Conservation (phyloP, 2,888 invertebrate species). For the Pheosia tremula region DNA sequence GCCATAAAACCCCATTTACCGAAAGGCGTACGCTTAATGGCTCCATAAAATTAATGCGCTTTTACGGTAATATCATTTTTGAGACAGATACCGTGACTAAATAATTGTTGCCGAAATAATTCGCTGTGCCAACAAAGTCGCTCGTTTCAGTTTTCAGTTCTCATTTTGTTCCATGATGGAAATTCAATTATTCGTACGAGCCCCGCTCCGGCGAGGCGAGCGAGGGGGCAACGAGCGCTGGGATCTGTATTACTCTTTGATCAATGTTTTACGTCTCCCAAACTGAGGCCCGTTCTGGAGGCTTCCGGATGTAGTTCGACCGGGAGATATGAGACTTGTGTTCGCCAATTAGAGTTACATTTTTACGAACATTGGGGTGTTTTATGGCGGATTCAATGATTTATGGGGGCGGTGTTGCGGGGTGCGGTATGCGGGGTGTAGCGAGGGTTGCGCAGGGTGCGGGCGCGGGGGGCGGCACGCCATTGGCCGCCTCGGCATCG, state of each 20-base stretch:
- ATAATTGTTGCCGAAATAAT: conserved; percentile 81
- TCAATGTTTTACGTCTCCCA: conserved; percentile 72
- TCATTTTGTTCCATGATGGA: conserved; percentile 82
- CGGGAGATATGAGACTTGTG: conserved; percentile 74
- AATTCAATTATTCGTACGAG: conserved; percentile 83
- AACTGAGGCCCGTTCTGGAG: conserved; percentile 57
- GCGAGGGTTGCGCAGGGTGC: conserved; percentile 74
- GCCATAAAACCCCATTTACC: conserved; percentile 27
- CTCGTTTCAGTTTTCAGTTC: conserved; percentile 81
- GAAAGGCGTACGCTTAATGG: conserved; percentile 23
- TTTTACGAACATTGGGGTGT: conserved; percentile 82
- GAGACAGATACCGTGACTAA: conserved; percentile 70
- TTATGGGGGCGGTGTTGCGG: conserved; percentile 81
- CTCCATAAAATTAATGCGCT: conserved; percentile 45
- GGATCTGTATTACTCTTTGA: conserved; percentile 71
- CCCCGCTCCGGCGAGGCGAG: conserved; percentile 58
- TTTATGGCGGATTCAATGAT: conserved; percentile 84
- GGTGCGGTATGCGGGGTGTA: conserved; percentile 66
- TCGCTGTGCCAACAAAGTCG: conserved; percentile 79
- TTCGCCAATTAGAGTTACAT: conserved; percentile 82
- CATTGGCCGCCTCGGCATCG: conserved; percentile 83
- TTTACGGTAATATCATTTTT: conserved; percentile 65
- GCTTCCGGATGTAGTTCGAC: conserved; percentile 65
- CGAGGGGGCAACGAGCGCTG: conserved; percentile 52
- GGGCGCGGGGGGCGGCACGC: conserved; percentile 76